Percentiles rank a stretch among this genome's conserved stretches.
Conservation (phyloP, 2,888 invertebrate genomes). For the Ellobium chinense region DNA sequence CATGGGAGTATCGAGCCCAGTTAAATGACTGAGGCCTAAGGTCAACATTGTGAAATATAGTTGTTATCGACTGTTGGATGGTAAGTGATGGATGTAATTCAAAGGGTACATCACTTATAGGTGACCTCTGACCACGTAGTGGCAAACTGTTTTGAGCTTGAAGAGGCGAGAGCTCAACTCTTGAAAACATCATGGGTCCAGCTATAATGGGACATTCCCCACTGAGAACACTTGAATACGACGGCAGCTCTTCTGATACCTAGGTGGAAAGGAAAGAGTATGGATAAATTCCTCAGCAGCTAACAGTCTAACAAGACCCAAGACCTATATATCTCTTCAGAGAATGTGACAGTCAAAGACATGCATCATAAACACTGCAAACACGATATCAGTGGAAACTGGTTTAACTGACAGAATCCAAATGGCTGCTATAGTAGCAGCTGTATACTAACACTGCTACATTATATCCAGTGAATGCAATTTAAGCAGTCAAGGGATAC, state of each 20-base stretch:
- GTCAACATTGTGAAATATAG: neutral
- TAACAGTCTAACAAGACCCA: too few relatives aligned
- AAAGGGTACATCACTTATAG: conserved; percentile 22
- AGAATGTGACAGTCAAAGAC: too few relatives aligned
- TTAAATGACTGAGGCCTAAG: conserved; percentile 13
- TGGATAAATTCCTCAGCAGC: too few relatives aligned
- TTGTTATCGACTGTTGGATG: neutral
- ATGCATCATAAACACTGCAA: too few relatives aligned
- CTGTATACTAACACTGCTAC: too few relatives aligned
- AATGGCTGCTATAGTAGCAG: too few relatives aligned
- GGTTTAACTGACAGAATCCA: too few relatives aligned
- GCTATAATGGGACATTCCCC: neutral
- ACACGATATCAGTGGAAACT: too few relatives aligned
- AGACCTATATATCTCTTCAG: too few relatives aligned
- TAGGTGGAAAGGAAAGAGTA: neutral
- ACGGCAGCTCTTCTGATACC: conserved; percentile 9
- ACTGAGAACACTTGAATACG: conserved; percentile 9
- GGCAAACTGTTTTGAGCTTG: neutral
- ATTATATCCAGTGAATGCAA: too few relatives aligned
- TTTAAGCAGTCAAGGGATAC: too few relatives aligned
- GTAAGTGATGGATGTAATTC: neutral
- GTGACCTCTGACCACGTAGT: neutral
- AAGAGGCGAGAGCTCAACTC: neutral
- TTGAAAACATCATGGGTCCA: neutral
- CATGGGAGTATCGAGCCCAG: conserved; percentile 18